phyloP scores from a whole-genome alignment of 2,113 vertebrate species.

The Ginglymostoma cirratum region DNA sequence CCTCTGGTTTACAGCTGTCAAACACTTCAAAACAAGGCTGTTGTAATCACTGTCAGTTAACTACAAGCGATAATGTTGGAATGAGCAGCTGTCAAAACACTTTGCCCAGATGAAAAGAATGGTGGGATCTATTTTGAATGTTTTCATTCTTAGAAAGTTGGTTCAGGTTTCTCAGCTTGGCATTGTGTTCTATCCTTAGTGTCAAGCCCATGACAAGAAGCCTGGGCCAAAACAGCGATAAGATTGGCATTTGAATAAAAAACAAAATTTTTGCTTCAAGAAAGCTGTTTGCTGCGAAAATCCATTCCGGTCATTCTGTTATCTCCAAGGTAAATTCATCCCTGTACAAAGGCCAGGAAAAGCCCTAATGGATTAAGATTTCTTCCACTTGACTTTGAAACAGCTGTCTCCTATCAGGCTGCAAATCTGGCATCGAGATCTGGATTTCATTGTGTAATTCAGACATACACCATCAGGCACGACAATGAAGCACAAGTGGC shows the following conservation, averaged over 20 bases:
- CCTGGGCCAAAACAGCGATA: background rate
- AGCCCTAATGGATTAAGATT: background rate
- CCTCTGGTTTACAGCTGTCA: background rate
- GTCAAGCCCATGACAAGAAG: background rate
- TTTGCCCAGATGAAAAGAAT: background rate
- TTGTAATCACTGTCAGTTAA: background rate
- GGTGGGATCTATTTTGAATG: background rate
- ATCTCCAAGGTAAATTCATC: background rate
- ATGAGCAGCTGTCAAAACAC: background rate
- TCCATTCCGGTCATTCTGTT: no score
- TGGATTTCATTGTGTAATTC: background rate
- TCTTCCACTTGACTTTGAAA: slow-evolving; percentile 26
- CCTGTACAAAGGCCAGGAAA: background rate
- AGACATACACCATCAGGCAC: background rate
- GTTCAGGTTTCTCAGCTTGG: background rate
- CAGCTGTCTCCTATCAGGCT: background rate
- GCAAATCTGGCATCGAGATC: background rate
- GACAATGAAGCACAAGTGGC: no score
- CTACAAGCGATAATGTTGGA: background rate
- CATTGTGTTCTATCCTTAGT: background rate
- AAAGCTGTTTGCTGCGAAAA: background rate
- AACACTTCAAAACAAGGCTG: background rate
- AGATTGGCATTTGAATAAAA: background rate
- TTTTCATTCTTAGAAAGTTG: background rate
- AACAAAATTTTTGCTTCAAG: background rate